Percentiles rank a stretch among this genome's conserved stretches.
Conservation (phyloP, 2,797 vertebrate genomes). For the Sebastes aleutianus region DNA sequence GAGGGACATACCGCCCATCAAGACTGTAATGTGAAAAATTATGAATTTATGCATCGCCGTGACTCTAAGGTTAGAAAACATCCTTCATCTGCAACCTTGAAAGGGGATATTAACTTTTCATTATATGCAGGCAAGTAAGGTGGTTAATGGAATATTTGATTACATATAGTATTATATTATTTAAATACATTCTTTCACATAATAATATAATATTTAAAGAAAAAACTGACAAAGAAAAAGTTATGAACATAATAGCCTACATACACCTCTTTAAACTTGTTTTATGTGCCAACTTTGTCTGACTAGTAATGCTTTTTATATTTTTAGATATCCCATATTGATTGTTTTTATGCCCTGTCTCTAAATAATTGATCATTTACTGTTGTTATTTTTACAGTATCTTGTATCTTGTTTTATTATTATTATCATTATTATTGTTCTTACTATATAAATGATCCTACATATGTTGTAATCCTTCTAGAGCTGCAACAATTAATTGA, state of each 20-base stretch:
- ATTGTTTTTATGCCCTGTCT: background rate
- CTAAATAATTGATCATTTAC: background rate
- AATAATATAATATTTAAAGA: background rate
- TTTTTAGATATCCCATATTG: background rate
- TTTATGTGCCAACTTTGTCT: background rate
- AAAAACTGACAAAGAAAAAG: background rate
- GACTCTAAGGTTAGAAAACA: background rate
- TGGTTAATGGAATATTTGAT: conserved; percentile 18
- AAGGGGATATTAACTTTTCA: conserved; percentile 34
- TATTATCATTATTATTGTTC: background rate
- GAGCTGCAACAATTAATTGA: too few relatives aligned
- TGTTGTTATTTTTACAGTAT: background rate
- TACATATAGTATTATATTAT: background rate
- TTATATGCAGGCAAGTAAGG: background rate
- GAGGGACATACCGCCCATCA: background rate
- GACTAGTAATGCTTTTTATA: background rate
- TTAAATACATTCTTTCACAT: background rate
- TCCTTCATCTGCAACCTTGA: conserved; percentile 22
- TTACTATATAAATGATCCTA: background rate
- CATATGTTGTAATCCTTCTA: too few relatives aligned
- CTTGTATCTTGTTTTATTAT: background rate
- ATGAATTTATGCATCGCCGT: conserved; percentile 4
- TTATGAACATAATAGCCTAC: background rate
- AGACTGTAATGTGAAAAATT: conserved; percentile 3
- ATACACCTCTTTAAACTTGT: background rate